Evolutionary conservation across 30 jellyfish, hydroid and myxozoan genomes (phyloP), one percentile per base, ranked within the genome.

Genomic region (Pelagia noctiluca): DNA sequence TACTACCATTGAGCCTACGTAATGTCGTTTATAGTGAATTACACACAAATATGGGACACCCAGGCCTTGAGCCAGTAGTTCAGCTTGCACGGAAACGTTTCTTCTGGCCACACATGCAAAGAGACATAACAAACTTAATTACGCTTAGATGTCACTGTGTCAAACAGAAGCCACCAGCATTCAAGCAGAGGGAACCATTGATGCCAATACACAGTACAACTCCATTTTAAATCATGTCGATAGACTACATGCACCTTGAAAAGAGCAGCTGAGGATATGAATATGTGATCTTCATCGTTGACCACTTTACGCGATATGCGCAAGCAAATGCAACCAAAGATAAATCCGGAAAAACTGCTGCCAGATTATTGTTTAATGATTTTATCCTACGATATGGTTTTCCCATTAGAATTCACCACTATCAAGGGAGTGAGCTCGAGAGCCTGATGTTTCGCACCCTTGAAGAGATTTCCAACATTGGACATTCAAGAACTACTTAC

Each of bases 301-400:
- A 86, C 63, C 89, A 86, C 32, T 75, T 86, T 42, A 86, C 90
- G 1, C 89, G 90, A 24, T 75, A 42, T 49, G 89, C 96, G 31
- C 89, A 86, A 65, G 96, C 86, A 24, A 75, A 86, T 35, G 84
- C 96, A 0, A 86, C 90, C 10, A 63, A 38, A 62, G 75, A 86
- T 34, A 86, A 86, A 35, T 76, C 85, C 31, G 85, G 79, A 19
- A 71, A 36, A 38, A 64, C 86, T 11, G 90, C 86, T 2, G 86
- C 89, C 7, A 54, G 62, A 23, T 23, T 54, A 19, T 66, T 86
- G 28, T 73, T 18, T 30, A 53, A 75, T 30, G 85, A 63, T 37
- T 19, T 37, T 49, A 78, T 63, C 11, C 87, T 47, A 5, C 79
- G 78, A 75, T 75, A 4, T 48, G 87, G 80, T 16, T 75, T 10